Base-by-base conservation (phyloP, 2,113 vertebrate species). In the Aspidoscelis tigris region DNA sequence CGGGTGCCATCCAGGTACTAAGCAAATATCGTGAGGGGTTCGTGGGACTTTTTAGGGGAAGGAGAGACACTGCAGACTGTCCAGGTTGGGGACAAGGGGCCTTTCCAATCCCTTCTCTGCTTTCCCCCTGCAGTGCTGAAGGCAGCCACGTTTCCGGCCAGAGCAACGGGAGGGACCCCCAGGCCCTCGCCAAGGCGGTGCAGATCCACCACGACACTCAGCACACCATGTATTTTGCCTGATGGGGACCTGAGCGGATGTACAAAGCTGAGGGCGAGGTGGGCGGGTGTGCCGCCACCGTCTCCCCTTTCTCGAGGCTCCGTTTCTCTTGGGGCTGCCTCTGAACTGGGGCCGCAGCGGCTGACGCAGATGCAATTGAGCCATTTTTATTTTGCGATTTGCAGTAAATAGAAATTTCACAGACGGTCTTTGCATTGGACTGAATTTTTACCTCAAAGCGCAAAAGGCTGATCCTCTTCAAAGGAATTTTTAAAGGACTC, bases 201-300 rank as follows among this genome's bases (percentile, higher is more conserved):
- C 99, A 99, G 96, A 99, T 99, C 95, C 99, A 99, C 95, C 99
- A 99, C 3, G 99, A 99, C 84, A 99, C 99, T 84, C 98, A 99
- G 94, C 99, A 99, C 92, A 99, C 99, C 26, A 99, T 99, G 99
- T 99, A 99, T 96, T 99, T 99, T 86, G 98, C 99, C 94, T 99
- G 97, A 99, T 7, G 92, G 92, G 86, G 90, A 55, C 88, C 89
- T 81, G 90, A 91, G 87, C 80, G 89, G 91, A 87, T 68, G 87
- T 33, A 33, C 33, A 33, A 33, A 91, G 88, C 89, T 90, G 84
- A 77, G 80, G 88, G 87, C 86, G 84, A 86, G 82, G 92, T 89
- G 88, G 14, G 21, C 41, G 76, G 83, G 70, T 58, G 2, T 8
- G 26, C n/a, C 90, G 82, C 92, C 93, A 88, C 41, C 89, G 33